Percentiles rank a stretch among this genome's conserved stretches.
phyloP scores from a whole-genome alignment of 1,140 invertebrate species.

The Rhynchophorus ferrugineus region DNA sequence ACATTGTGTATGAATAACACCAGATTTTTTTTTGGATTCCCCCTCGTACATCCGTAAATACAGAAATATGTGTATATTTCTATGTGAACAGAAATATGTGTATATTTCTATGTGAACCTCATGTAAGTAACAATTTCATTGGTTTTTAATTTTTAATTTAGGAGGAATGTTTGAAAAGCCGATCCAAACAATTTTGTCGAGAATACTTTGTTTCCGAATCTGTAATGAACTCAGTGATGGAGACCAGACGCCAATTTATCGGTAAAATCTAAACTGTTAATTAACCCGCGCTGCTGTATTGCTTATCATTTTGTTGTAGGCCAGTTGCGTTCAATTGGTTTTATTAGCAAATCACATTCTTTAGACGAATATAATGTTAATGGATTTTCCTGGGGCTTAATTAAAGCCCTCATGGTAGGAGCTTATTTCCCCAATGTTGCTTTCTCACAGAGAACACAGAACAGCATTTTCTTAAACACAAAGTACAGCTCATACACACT shows the following conservation, averaged over 20 bases:
- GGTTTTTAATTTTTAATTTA: too few relatives aligned
- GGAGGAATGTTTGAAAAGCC: constrained; percentile 34
- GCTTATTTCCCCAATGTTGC: constrained; percentile 86
- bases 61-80: too few relatives aligned
- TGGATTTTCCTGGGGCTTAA: constrained; percentile 84
- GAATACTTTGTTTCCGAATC: constrained; percentile 73
- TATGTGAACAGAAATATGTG: too few relatives aligned
- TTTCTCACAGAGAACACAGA: constrained; percentile 34
- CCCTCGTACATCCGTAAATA: too few relatives aligned
- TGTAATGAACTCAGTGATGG: constrained; percentile 81
- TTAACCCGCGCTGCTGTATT: too few relatives aligned
- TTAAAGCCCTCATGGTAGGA: constrained; percentile 81
- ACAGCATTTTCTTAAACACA: too few relatives aligned
- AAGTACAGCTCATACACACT: too few relatives aligned
- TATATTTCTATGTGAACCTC: constrained; percentile 7
- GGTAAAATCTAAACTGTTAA: constrained; percentile 3
- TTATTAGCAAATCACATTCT: constrained; percentile 68
- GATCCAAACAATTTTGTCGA: constrained; percentile 68
- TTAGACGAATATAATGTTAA: constrained; percentile 74
- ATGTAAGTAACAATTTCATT: constrained; percentile 7
- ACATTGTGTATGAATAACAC: too few relatives aligned
- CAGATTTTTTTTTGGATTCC: too few relatives aligned
- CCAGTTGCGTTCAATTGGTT: constrained; percentile 76
- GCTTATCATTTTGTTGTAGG: constrained; percentile 42
- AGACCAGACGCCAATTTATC: constrained; percentile 68